Conservation (phyloP, 2,113 vertebrate species). For the Alectura lathami region DNA sequence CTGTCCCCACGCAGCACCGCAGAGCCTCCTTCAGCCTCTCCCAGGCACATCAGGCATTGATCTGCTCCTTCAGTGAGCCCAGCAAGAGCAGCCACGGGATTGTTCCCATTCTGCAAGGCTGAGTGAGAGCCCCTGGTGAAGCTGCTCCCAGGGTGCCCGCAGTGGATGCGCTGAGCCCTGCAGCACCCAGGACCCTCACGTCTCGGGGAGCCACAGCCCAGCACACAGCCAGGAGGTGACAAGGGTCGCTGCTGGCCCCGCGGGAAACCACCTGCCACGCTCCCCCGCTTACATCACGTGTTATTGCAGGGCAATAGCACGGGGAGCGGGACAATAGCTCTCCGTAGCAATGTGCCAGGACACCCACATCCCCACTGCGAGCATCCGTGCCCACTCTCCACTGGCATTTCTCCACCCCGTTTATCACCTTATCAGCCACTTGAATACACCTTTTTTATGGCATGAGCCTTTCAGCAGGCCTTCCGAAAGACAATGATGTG, state of each 20-base stretch:
- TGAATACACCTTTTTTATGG: slow-evolving; percentile 50
- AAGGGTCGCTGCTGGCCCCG: neutral
- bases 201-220: too few species aligned
- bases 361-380: neutral
- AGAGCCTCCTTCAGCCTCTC: neutral
- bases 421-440: slow-evolving; percentile 28
- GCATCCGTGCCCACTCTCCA: neutral
- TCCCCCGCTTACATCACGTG: neutral
- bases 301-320: neutral
- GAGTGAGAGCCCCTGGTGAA: neutral
- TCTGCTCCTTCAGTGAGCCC: neutral
- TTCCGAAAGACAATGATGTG: slow-evolving; percentile 52
- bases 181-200: neutral
- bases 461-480: slow-evolving; percentile 15
- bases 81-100: neutral
- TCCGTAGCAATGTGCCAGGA: accelerated
- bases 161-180: neutral
- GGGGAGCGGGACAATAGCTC: neutral
- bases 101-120: neutral
- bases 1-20: neutral
- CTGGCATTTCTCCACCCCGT: neutral
- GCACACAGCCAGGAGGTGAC: neutral
- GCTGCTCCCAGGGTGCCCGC: neutral
- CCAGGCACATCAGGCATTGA: neutral
- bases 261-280: neutral